Percentiles rank a stretch among this genome's conserved stretches.
These are phyloP conservation scores for Petaurus breviceps DNA, from an alignment of 2,113 vertebrate species.

Conservation along the genomic window DNA sequence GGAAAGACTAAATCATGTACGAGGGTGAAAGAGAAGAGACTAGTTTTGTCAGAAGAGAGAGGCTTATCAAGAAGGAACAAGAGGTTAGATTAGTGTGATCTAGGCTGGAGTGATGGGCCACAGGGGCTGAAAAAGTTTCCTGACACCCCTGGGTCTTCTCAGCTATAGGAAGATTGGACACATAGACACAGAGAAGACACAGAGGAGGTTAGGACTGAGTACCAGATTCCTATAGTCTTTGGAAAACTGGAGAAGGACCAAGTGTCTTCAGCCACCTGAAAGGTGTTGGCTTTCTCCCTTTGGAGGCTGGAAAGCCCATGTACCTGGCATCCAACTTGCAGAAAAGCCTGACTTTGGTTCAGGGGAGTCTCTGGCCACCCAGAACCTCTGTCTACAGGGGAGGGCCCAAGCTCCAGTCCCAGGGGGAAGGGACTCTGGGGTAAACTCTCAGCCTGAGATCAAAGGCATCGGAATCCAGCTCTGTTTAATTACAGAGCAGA, in stretches of 20 bases:
- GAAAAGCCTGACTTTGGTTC: not conserved
- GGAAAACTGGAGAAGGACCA: not conserved
- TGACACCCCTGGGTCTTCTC: not conserved
- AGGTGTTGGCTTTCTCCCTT: not conserved
- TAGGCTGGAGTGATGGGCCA: not conserved
- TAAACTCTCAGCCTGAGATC: not conserved
- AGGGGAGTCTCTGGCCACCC: not conserved
- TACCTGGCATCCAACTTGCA: not conserved
- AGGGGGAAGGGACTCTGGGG: not conserved
- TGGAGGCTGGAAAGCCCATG: not conserved
- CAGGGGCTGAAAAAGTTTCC: not conserved
- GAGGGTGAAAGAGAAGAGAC: not conserved
- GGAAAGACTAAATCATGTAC: not conserved
- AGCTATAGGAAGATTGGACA: not conserved
- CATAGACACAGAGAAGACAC: not conserved
- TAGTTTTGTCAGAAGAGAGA: not conserved
- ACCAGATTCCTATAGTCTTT: not conserved
- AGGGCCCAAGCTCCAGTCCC: not conserved
- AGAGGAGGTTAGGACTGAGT: not conserved
- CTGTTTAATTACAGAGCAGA: conserved; percentile 1
- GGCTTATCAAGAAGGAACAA: not conserved
- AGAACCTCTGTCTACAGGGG: not conserved
- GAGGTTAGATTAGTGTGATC: not conserved
- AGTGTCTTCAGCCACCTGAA: not conserved
- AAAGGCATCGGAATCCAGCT: not conserved